Base-by-base conservation (phyloP, 2,797 vertebrate genomes). In the Cetoscarus ocellatus region DNA sequence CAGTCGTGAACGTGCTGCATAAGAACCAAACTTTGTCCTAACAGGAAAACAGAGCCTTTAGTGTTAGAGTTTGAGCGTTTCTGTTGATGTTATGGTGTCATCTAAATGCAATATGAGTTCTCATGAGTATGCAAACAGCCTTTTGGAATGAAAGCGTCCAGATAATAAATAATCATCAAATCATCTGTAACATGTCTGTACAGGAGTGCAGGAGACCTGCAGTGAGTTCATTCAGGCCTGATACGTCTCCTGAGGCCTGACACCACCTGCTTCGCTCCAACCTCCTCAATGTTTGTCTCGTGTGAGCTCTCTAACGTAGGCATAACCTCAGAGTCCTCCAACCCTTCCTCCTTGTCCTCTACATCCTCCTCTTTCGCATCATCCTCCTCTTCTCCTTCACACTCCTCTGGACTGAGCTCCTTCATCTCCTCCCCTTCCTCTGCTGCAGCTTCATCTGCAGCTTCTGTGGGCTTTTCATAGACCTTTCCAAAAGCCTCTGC, bases 171-270 rank as follows among this genome's bases (percentile, higher is more conserved):
- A 84, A 69, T 76, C 11, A 53, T 59, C n/a, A n/a, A 80, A 70
- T 53, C 64, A 75, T 74, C 15, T 42, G 52, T 64, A 72, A 53
- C 35, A 50, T 63, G 50, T 65, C 57, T 72, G 14, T 64, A 51
- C 36, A 56, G 27, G 27, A 27, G 15, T n/a, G 67, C 59, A 61
- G 3, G 39, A 65, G 54, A 58, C 36, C 61, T 18, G 13, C n/a
- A 12, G 19, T 11, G 7, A 52, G 66, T 78, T 95, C 88, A 96
- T 86, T 96, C 94, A 0, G 80, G 94, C 87, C 85, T 92, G 85
- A 91, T 95, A 68, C 96, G 96, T 70, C 94, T 90, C 70, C 97
- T 93, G 76, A 97, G 87, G 49, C 87, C 91, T 1, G 76, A 88
- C 15, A 59, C 80, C 35, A 75, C 84, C 57, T 35, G 75, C 74